Evolutionary conservation across 2,888 invertebrate species (phyloP).

Genomic region (Abscondita cerata): DNA sequence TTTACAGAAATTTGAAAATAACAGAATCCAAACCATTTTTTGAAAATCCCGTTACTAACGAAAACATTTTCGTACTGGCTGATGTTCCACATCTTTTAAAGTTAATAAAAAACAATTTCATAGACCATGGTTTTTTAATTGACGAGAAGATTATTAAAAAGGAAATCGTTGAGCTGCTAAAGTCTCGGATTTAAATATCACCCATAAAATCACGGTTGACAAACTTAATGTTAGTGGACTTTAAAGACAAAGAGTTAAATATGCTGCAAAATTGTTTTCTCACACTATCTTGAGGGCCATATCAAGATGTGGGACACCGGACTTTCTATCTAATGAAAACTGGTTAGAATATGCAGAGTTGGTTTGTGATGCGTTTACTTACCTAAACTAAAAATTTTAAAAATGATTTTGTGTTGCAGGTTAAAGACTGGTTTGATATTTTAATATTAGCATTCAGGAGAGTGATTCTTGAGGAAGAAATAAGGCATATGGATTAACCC

Average conservation of each 20-base stretch:
- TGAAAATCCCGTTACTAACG: neutral
- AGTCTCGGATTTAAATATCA: conserved; percentile 35
- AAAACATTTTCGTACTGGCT: conserved; percentile 6
- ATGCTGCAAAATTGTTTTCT: neutral
- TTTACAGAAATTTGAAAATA: no score
- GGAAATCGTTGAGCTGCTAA: conserved; percentile 25
- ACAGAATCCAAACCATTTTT: neutral
- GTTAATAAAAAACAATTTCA: conserved; percentile 35
- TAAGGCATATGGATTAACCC: conserved; percentile 38
- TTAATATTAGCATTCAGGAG: conserved; percentile 25
- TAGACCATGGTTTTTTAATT: conserved; percentile 34
- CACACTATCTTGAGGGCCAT: conserved; percentile 28
- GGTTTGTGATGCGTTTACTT: conserved; percentile 18
- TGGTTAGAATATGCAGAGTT: conserved; percentile 38
- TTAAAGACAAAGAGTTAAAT: neutral
- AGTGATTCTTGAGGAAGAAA: conserved; percentile 28
- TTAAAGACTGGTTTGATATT: conserved; percentile 40
- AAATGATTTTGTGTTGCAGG: conserved; percentile 21
- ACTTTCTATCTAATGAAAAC: no score
- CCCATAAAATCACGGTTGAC: conserved; percentile 28
- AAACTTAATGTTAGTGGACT: conserved; percentile 1
- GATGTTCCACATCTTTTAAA: conserved; percentile 30
- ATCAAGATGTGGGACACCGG: conserved; percentile 32
- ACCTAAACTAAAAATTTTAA: neutral
- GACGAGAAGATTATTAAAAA: conserved; percentile 33